Conservation (phyloP, 1,140 invertebrate genomes). For the Drosophila tropicalis region DNA sequence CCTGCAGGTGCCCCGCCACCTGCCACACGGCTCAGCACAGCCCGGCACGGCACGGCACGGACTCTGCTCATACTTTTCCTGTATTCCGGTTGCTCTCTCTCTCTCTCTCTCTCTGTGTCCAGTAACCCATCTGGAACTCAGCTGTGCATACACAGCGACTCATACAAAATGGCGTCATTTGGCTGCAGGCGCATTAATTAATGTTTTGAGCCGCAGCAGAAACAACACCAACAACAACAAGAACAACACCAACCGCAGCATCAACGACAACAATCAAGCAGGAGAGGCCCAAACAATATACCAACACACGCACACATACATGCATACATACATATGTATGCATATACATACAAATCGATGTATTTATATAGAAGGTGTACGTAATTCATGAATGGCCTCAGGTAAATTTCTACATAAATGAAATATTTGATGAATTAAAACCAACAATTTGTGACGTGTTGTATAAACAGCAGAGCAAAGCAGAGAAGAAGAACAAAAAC, state of each 20-base stretch:
- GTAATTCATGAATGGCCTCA: background rate
- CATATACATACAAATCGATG: background rate
- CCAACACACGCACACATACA: no score
- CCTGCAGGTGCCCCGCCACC: constrained; percentile 53
- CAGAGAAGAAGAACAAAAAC: background rate
- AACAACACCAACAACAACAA: constrained; percentile 50
- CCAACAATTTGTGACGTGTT: background rate
- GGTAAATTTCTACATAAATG: background rate
- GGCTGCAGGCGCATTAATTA: constrained; percentile 78
- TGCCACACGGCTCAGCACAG: background rate
- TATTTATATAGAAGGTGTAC: background rate
- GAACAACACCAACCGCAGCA: constrained; percentile 37
- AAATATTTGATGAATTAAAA: constrained; percentile 13
- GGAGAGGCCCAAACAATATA: background rate
- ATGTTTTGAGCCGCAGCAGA: constrained; percentile 66
- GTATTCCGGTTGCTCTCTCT: constrained; percentile 21
- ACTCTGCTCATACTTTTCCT: constrained; percentile 50
- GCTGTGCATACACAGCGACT: constrained; percentile 34
- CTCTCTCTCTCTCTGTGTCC: background rate
- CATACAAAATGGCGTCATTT: constrained; percentile 70
- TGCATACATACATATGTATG: no score
- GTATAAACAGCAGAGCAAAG: background rate
- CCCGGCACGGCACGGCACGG: constrained; percentile 6
- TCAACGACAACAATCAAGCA: constrained; percentile 38
- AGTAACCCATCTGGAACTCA: constrained; percentile 10